Conservation (phyloP, 2,797 vertebrate genomes). For the Anabas testudineus region DNA sequence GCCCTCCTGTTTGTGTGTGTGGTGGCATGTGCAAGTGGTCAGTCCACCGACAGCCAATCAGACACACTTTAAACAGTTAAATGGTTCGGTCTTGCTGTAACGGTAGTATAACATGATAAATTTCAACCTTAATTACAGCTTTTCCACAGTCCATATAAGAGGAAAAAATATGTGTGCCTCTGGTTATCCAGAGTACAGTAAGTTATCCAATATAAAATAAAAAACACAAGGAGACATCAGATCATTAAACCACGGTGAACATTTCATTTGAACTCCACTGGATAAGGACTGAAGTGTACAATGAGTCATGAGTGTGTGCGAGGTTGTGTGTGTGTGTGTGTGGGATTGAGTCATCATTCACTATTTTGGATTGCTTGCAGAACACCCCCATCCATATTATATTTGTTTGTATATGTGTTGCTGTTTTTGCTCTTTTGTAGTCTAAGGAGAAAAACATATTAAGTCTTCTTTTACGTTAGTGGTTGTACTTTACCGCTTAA, state of each 20-base stretch:
- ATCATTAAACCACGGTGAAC: constrained; percentile 38
- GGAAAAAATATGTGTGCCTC: constrained; percentile 13
- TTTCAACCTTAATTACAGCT: background rate
- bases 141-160: background rate
- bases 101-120: background rate
- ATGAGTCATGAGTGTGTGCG: constrained; percentile 51
- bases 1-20: constrained; percentile 41
- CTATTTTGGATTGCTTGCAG: constrained; percentile 26
- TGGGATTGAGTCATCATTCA: constrained; percentile 48
- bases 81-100: constrained; percentile 8
- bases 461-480: background rate
- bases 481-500: constrained; percentile 25
- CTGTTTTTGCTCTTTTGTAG: constrained; percentile 21
- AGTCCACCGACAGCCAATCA: constrained; percentile 36
- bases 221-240: constrained; percentile 25
- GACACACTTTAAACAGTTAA: constrained; percentile 10
- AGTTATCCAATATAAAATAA: constrained; percentile 41
- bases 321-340: constrained; percentile 34
- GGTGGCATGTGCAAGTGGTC: constrained; percentile 27
- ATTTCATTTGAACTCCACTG: constrained; percentile 54
- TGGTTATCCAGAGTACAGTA: constrained; percentile 16
- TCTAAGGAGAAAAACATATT: background rate
- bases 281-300: constrained; percentile 37
- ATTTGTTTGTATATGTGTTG: background rate
- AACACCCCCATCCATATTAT: constrained; percentile 10